Evolutionary conservation across 2,113 vertebrate species (phyloP), one percentile per base, ranked within the genome.

Genomic region (Cyanocitta stelleri): DNA sequence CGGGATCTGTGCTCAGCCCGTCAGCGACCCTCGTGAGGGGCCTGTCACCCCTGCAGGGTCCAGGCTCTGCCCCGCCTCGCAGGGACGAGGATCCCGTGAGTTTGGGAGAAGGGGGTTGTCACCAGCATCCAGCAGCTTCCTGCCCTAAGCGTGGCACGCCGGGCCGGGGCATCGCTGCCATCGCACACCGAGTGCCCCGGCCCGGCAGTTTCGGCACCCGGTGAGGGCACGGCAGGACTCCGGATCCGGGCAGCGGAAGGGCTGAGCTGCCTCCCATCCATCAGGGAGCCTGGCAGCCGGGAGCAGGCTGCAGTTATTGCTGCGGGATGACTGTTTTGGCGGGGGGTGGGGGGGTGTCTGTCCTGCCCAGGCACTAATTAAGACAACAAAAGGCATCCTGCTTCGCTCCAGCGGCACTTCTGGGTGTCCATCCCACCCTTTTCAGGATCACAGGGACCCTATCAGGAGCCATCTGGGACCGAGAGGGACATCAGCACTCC

Each of bases 181-280:
- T 5, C 3, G 1, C 55, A 16, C 56, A 4, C 7, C 0, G 9
- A 37, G 51, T 1, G 19, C 51, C 37, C 33, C 11, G 7, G 12
- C 10, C 32, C 11, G 1, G 22, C 21, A 3, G 16, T 14, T 16
- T 12, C 37, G 76, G 62, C 56, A 29, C 27, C 27, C 2, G 0
- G 20, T 0, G 41, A 26, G 46, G 30, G 29, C 75, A 41, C 2
- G 2, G 61, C 51, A 3, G 61, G 23, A 9, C 14, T 1, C 43
- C 10, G 63, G 83, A 7, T 24, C 74, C 2, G 5, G 80, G 39
- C 1, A 3, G 68, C 1, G 15, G 73, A 52, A 56, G 81, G 46
- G 52, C 74, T 39, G 77, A 85, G 44, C 74, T 48, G 56, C n/a
- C 54, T 46, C 76, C 49, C 91, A 55, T 58, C 76, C 82, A 16